Evolutionary conservation across 2,888 invertebrate genomes (phyloP).

Genomic region (Drosophila histrio): DNA sequence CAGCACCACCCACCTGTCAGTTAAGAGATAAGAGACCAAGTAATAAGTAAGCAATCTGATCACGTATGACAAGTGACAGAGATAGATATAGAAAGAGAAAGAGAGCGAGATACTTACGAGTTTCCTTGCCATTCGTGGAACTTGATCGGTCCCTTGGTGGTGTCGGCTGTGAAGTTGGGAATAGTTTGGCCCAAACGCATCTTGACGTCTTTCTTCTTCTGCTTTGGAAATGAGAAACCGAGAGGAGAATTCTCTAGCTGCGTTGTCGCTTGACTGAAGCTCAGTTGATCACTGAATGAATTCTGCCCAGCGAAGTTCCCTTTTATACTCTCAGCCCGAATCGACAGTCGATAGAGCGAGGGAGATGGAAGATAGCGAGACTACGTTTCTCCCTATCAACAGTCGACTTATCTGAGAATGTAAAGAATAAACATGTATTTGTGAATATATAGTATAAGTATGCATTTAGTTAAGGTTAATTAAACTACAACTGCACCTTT

Average conservation of each 20-base stretch:
- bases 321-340: constrained; percentile 45
- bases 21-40: not conserved
- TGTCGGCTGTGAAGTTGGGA: constrained; percentile 90
- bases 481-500: not conserved
- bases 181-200: constrained; percentile 90
- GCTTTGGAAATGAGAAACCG: constrained; percentile 3
- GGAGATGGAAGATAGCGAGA: not conserved
- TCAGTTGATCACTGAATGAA: constrained; percentile 36
- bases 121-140: constrained; percentile 92
- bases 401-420: constrained; percentile 15
- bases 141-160: constrained; percentile 89
- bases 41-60: not conserved
- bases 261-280: constrained; percentile 17
- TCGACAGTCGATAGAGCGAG: not conserved
- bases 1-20: constrained; percentile 90
- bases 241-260: not conserved
- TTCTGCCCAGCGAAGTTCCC: not conserved
- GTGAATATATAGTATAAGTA: not conserved
- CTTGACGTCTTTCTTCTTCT: constrained; percentile 50
- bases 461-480: constrained; percentile 1
- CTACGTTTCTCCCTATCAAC: constrained; percentile 7
- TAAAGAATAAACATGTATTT: not conserved
- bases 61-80: not conserved
- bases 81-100: not conserved
- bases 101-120: constrained; percentile 86